Evolutionary conservation across 92 coral and sea anemone genomes (phyloP).

Genomic region (Paragorgia papillata): DNA sequence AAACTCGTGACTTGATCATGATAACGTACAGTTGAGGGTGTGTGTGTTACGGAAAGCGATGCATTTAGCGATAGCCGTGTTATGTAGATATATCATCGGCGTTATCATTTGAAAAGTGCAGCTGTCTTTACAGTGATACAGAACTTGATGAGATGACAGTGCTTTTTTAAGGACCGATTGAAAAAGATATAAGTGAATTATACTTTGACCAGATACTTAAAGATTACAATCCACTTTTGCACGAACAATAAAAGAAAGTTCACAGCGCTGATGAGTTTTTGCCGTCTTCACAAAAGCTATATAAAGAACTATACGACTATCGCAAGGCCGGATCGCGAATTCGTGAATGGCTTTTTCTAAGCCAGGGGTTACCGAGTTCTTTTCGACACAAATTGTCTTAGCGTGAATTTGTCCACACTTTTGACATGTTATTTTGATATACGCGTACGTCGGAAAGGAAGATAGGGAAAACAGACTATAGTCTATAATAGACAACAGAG

Average conservation of each 20-base stretch:
- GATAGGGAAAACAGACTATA: neutral
- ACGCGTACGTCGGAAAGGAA: neutral
- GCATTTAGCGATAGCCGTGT: too few species aligned
- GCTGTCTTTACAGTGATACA: neutral
- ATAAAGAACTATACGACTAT: neutral
- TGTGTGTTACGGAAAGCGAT: too few species aligned
- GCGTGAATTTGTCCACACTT: too few species aligned
- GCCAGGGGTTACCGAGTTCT: too few species aligned
- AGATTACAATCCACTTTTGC: neutral
- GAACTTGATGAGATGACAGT: neutral
- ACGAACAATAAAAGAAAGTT: neutral
- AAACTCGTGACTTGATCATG: too few species aligned
- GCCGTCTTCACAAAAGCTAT: neutral
- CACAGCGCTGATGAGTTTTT: neutral
- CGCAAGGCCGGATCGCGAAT: neutral
- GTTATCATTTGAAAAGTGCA: neutral
- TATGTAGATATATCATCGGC: neutral
- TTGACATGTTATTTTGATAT: too few species aligned
- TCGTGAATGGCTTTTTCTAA: neutral
- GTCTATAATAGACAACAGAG: neutral
- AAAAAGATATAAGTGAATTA: constrained; percentile 2
- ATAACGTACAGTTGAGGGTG: too few species aligned
- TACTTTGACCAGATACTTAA: neutral
- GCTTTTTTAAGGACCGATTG: neutral
- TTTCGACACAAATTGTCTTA: too few species aligned